phyloP scores from a whole-genome alignment of 2,888 invertebrate genomes.

The Lasioglossum figueresi region DNA sequence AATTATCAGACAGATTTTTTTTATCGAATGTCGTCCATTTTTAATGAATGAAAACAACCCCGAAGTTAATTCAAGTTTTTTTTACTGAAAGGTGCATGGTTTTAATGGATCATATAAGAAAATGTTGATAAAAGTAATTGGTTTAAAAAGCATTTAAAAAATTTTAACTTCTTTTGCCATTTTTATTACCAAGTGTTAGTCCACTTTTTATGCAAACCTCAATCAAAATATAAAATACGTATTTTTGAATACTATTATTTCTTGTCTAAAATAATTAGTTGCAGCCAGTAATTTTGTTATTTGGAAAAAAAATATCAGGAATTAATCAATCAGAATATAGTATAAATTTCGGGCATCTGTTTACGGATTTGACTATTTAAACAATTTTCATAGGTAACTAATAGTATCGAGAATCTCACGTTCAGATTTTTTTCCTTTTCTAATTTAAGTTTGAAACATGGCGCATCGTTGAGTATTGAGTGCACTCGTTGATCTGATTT shows the following conservation, averaged over 20 bases:
- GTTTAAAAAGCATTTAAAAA: too few relatives aligned
- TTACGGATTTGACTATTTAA: background rate
- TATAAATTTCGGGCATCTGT: background rate
- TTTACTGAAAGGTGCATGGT: too few relatives aligned
- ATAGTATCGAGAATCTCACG: background rate
- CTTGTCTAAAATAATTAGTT: background rate
- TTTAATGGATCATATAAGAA: background rate
- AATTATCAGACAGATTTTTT: background rate
- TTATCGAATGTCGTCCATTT: too few relatives aligned
- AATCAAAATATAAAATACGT: too few relatives aligned
- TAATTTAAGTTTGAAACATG: background rate
- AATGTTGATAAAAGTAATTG: too few relatives aligned
- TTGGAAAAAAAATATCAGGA: too few relatives aligned
- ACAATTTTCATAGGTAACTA: background rate
- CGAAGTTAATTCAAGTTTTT: too few relatives aligned
- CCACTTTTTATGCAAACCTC: too few relatives aligned
- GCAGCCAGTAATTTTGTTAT: background rate
- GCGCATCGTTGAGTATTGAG: background rate
- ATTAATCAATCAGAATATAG: background rate
- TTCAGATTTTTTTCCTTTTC: background rate
- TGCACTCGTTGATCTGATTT: conserved; percentile 1
- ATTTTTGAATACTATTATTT: too few relatives aligned
- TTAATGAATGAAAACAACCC: too few relatives aligned
- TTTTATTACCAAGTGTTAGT: too few relatives aligned
- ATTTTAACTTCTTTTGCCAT: too few relatives aligned